Evolutionary conservation across 2,113 vertebrate species (phyloP), one percentile per base, ranked within the genome.

Genomic region (Piaya cayana): DNA sequence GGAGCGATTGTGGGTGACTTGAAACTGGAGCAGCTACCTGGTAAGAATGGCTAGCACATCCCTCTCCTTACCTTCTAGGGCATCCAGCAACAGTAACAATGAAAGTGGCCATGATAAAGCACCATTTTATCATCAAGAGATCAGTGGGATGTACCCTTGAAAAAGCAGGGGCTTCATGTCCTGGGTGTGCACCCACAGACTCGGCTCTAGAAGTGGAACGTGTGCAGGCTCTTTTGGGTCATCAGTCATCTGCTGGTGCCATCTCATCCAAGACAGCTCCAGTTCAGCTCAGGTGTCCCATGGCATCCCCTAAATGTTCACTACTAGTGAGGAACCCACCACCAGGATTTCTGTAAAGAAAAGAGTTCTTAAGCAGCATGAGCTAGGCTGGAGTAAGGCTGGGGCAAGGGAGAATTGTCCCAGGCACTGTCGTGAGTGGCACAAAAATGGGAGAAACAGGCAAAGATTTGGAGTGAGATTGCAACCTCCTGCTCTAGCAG

Each of bases 281-380:
- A 69, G 34, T 16, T 70, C 37, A 77, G 23, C 50, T 47, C 79
- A 63, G 0, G 0, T 59, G 10, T 34, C 20, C 42, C 22, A 34
- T 17, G 17, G 18, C 37, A 88, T 18, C 10, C 59, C 15, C 14
- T 34, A 25, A 64, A 49, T 52, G 1, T 45, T 82, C 17, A 29
- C 13, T 82, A 27, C 26, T 21, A 37, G 21, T 37, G 15, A 79
- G 53, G 30, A 94, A 53, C 19, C 6, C 8, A 29, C 5, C 60
- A 63, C 13, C 60, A 74, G 14, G 29, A 14, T 78, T 86, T 77
- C 20, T 43, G 69, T 52, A 78, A 65, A 68, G 29, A n/a, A 82
- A 55, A 7, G 0, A 1, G 16, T 74, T 83, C 15, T 74, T 50
- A 37, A 15, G 59, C 53, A 19, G 15, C 0, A 1, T 0, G 6